Conservation (phyloP, 2,797 vertebrate genomes). For the Tragopan temminckii region DNA sequence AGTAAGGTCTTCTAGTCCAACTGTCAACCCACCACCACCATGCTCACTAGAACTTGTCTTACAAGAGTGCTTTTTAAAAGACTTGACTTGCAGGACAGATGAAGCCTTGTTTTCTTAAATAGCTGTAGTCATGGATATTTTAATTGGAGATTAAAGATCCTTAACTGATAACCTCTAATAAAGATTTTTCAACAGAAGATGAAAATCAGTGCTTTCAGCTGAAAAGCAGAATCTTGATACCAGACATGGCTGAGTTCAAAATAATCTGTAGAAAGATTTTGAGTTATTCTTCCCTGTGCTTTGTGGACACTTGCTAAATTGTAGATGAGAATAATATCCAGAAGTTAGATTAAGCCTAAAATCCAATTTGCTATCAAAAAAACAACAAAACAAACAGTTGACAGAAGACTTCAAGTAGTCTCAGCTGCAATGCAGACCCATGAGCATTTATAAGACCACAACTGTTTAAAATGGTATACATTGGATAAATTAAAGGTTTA, state of each 20-base stretch:
- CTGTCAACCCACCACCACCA: no score
- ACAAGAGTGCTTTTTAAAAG: background rate
- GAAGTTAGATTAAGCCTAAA: background rate
- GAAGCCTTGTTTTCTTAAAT: background rate
- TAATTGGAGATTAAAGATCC: background rate
- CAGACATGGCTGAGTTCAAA: background rate
- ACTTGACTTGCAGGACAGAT: background rate
- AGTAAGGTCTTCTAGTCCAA: no score
- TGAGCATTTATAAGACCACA: background rate
- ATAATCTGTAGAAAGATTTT: background rate
- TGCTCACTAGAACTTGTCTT: background rate
- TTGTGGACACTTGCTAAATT: background rate
- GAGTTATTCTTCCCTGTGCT: background rate
- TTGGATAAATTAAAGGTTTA: slow-evolving; percentile 22
- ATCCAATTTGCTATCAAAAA: background rate
- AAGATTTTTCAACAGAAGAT: background rate
- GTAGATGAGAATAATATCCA: background rate
- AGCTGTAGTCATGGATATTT: background rate
- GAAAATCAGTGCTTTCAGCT: background rate
- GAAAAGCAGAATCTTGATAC: background rate
- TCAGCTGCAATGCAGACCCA: slow-evolving; percentile 30
- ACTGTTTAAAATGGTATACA: background rate
- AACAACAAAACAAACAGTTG: background rate
- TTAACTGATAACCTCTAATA: background rate
- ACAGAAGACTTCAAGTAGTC: background rate